These are phyloP conservation scores for Drosophila eugracilis DNA, from an alignment of 1,140 invertebrate species.

Conservation along the genomic window DNA sequence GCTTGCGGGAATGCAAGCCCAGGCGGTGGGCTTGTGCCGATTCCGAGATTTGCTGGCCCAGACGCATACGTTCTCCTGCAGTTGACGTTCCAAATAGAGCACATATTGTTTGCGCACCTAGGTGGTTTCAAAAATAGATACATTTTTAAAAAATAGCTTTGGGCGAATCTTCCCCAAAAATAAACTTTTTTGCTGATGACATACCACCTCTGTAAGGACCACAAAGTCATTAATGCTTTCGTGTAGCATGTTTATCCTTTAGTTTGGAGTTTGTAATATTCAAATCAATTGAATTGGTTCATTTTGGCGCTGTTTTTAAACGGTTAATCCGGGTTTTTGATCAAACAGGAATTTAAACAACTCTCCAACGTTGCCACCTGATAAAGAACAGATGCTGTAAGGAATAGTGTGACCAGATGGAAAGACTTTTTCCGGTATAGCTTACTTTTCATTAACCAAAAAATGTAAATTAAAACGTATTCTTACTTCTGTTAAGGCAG, in stretches of 20 bases:
- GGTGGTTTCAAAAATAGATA: background rate
- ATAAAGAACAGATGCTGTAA: conserved; percentile 6
- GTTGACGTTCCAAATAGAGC: conserved; percentile 69
- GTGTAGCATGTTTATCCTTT: conserved; percentile 28
- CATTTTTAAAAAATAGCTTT: background rate
- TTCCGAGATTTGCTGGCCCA: conserved; percentile 64
- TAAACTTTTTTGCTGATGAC: background rate
- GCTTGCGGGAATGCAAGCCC: conserved; percentile 57
- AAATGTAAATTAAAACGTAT: too few relatives aligned
- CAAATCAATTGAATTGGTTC: conserved; percentile 6
- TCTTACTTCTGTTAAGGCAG: too few relatives aligned
- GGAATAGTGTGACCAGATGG: background rate
- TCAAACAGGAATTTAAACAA: conserved; percentile 44
- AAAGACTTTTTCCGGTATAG: too few relatives aligned
- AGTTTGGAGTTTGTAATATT: background rate
- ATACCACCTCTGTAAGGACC: conserved; percentile 70
- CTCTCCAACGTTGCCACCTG: conserved; percentile 12
- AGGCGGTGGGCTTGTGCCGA: conserved; percentile 63
- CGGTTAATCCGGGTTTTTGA: conserved; percentile 2
- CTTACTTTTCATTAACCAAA: too few relatives aligned
- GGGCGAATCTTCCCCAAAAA: background rate
- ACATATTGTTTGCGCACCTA: conserved; percentile 77
- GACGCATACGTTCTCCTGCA: conserved; percentile 68
- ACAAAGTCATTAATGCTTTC: conserved; percentile 52
- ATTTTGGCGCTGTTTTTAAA: conserved; percentile 9